Evolutionary conservation across 2,797 vertebrate species (phyloP), one percentile per base, ranked within the genome.

Genomic region (Pelodytes ibericus): DNA sequence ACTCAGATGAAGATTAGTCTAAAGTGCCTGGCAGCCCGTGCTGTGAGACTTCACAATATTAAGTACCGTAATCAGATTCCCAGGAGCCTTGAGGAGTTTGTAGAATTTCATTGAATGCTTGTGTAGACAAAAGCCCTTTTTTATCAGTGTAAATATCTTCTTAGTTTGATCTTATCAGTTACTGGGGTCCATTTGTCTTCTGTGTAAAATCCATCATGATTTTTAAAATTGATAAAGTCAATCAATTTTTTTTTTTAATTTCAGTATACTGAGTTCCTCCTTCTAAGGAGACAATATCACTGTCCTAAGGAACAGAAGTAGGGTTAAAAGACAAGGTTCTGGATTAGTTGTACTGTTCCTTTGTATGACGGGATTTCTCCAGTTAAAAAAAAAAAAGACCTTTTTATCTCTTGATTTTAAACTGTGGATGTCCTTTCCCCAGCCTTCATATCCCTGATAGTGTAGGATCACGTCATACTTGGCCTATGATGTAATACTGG

Each of bases 1-100:
- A 97, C 97, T 24, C 97, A 99, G 86, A 99, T 98, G 95, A 99
- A 97, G 90, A 96, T 99, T 91, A 99, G 96, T 86, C 92, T 99
- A 70, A 99, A 99, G 94, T 99, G 97, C 93, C 93, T 99, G 92
- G 96, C 96, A 22, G 97, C 98, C 58, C 95, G 97, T 5, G 97
- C 96, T 20, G 95, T 99, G 56, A 91, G 94, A 49, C 91, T 91
- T 47, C 94, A 99, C 85, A 95, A 92, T 78, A 97, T 99, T 88
- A 91, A 88, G 72, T 99, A 98, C 88, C 93, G 93, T 78, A 93
- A 98, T 89, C 97, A 98, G 93, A 99, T 99, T 84, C 98, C 97
- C 84, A 94, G 94, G 77, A 96, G 94, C 31, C 93, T 99, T 74
- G 98, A 99, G 86, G 97, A 98, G 83, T 99, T 99, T 83, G 97